Evolutionary conservation across 1,140 invertebrate genomes (phyloP).

Genomic region (Adelges cooleyi): DNA sequence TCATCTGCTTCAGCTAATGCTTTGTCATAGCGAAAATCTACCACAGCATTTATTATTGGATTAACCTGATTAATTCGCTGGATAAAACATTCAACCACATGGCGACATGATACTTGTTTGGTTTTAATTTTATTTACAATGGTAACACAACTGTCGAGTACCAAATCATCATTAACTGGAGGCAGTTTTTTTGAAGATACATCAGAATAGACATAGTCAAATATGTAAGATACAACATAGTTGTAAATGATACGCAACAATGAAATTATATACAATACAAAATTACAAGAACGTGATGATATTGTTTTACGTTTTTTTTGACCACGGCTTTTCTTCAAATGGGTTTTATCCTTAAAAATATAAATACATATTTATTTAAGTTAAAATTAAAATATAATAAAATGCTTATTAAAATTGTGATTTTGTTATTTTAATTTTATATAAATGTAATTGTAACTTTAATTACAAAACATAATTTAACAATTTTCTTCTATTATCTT

Average conservation of each 20-base stretch:
- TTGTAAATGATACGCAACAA: slow-evolving; percentile 36
- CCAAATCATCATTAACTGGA: slow-evolving; percentile 44
- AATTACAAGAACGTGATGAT: background rate
- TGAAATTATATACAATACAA: slow-evolving; percentile 2
- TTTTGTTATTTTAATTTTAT: no score
- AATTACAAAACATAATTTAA: no score
- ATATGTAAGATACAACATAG: slow-evolving; percentile 40
- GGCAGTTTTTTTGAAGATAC: slow-evolving; percentile 42
- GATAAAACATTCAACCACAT: slow-evolving; percentile 61
- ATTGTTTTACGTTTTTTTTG: background rate
- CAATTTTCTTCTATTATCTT: no score
- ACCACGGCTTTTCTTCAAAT: background rate
- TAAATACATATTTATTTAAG: no score
- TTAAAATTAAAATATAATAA: no score
- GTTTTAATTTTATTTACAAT: slow-evolving; percentile 52
- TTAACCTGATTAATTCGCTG: slow-evolving; percentile 70
- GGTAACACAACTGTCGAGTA: slow-evolving; percentile 51
- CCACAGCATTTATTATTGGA: slow-evolving; percentile 63
- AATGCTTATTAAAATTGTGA: no score
- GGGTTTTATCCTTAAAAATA: background rate
- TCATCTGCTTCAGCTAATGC: slow-evolving; percentile 62
- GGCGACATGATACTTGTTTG: slow-evolving; percentile 44
- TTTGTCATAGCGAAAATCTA: slow-evolving; percentile 61
- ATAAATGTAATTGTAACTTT: no score
- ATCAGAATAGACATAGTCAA: slow-evolving; percentile 37